Base-by-base conservation (phyloP, 1,140 invertebrate genomes). In the Plutomurus gul region DNA sequence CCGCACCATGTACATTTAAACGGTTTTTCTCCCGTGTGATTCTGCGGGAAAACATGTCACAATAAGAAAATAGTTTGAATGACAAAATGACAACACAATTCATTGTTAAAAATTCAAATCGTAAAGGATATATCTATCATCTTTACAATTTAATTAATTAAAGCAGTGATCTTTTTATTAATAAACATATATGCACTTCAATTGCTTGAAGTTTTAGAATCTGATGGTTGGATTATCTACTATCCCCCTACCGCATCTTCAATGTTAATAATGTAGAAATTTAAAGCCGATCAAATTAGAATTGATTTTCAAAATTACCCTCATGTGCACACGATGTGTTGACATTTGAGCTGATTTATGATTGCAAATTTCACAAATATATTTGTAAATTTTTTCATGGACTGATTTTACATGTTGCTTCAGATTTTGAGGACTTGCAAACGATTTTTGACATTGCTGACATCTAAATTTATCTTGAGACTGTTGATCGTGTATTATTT, bases 21-120 rank as follows among this genome's bases (percentile, higher is more conserved):
- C 1, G 77, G 77, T 7, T 47, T 36, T 74, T 78, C 77, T 46
- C 77, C 77, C 11, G 70, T 78, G 39, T 78, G 77, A n/a, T 22
- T 40, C 56, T 65, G 36, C n/a, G 18, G 5, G 7, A 33, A 33
- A 33, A 49, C 18, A 20, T n/a, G 20, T 8, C 16, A 47, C 10
- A 47, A 7, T n/a, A 47, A n/a, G n/a, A n/a, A n/a, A n/a, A n/a
- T n/a, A n/a, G n/a, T n/a, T n/a, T 47, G n/a, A n/a, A 4, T n/a
- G 4, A 8, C 16, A 6, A 7, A 7, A 13, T 47, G n/a, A 13
- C 6, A 65, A 33, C 30, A 11, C 10, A 3, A 33, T 33, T 16
- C 13, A 1, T 51, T 51, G 22, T 60, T 33, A 33, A 33, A n/a
- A 33, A 60, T 33, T 30, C 27, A 3, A n/a, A n/a, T n/a, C n/a